Evolutionary conservation across 2,888 invertebrate genomes (phyloP), one percentile per base, ranked within the genome.

Genomic region (Cryptocheilus praepositus): DNA sequence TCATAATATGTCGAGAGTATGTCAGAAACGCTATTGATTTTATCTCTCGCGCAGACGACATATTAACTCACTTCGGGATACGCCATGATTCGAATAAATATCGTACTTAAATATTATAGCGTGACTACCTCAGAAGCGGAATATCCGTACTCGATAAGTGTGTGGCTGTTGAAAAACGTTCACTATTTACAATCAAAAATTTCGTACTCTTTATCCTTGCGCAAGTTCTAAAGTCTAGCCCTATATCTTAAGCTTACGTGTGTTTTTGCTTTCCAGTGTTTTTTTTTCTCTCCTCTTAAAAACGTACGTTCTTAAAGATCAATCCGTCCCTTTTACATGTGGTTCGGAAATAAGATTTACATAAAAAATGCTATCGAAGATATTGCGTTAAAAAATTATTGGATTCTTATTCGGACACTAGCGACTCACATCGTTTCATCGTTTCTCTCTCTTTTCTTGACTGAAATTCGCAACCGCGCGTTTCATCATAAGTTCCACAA

Each of bases 31-130:
- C 36, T 36, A 36, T 36, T 36, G 36, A 36, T 36, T 36, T 36
- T 11, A 36, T 36, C 36, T 36, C 36, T 36, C 36, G 36, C 36
- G 36, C 36, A 36, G 8, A 7, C 36, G 36, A 62, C 52, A 62
- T 36, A 36, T 36, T 7, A 36, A 36, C 36, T 36, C 66, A 68
- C 61, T 61, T 68, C 66, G 28, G 36, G 61, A 66, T 68, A 68
- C 66, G 68, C 66, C 61, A 64, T 64, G 67, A 65, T 68, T 56
- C 19, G 65, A 68, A 68, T 68, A 68, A 68, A 68, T 68, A 68
- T 68, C 65, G 46, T 61, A 68, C 66, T 65, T 68, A 68, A 66
- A 66, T 68, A 68, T 68, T 49, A 36, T 61, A 65, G 68, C 68
- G 53, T 66, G 66, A 66, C 68, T 68, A 68, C 52, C 53, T 66